These are phyloP conservation scores for Hassar affinis DNA, from an alignment of 2,113 vertebrate genomes.

Conservation along the genomic window DNA sequence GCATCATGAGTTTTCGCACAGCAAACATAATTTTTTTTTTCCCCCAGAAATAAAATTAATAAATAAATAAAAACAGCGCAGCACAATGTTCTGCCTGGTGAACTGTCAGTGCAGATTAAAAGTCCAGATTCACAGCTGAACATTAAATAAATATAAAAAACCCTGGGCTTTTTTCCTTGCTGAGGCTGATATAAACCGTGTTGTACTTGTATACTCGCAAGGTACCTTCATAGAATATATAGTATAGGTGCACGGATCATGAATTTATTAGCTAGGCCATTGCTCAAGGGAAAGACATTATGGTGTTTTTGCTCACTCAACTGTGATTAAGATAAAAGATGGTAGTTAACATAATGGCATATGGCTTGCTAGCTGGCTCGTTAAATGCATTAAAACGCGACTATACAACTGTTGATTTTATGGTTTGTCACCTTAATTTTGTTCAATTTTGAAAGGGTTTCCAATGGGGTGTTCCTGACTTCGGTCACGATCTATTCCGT, in stretches of 20 bases:
- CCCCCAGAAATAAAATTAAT: slow-evolving; percentile 7
- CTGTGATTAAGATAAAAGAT: background rate
- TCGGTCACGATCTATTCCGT: too few species aligned
- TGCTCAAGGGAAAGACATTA: background rate
- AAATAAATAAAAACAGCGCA: background rate
- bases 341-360: background rate
- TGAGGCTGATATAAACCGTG: background rate
- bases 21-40: slow-evolving; percentile 19
- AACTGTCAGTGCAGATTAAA: slow-evolving; percentile 6
- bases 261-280: background rate
- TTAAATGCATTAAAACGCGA: background rate
- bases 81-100: background rate
- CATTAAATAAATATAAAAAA: background rate
- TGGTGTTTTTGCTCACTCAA: background rate
- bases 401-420: too few species aligned
- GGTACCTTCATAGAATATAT: background rate
- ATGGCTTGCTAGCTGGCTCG: background rate
- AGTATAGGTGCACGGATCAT: background rate
- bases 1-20: slow-evolving; percentile 29
- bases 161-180: background rate
- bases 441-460: too few species aligned
- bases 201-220: background rate
- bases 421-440: too few species aligned
- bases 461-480: too few species aligned
- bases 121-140: background rate